phyloP scores from a whole-genome alignment of 2,113 vertebrate genomes.

The Nestor notabilis region DNA sequence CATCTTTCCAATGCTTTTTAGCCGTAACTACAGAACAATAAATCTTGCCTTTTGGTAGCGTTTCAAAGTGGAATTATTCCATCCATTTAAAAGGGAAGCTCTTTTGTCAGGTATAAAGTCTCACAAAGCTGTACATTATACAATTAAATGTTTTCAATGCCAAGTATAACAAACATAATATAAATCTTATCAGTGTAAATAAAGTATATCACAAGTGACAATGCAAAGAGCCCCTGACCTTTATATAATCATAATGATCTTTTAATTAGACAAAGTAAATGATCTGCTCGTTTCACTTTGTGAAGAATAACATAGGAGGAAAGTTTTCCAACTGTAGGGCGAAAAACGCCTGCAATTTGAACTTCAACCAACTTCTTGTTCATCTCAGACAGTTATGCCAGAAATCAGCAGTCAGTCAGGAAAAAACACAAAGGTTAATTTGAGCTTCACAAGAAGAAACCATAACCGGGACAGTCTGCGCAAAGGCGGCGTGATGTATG shows the following conservation, averaged over 20 bases:
- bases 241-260: constrained; percentile 25
- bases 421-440: neutral
- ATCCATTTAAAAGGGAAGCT: neutral
- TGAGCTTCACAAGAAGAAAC: neutral
- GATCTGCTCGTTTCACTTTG: neutral
- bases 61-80: neutral
- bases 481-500: accelerated
- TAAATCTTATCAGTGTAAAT: constrained; percentile 14
- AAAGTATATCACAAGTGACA: neutral
- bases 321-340: neutral
- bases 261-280: constrained; percentile 54
- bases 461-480: neutral
- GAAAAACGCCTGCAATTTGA: neutral
- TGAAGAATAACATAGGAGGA: neutral
- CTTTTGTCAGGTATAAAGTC: neutral
- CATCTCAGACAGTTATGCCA: neutral
- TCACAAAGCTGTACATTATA: neutral
- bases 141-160: constrained; percentile 7
- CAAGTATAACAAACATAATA: neutral
- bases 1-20: neutral
- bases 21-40: neutral
- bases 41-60: neutral
- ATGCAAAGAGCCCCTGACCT: constrained; percentile 8
- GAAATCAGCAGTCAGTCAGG: neutral
- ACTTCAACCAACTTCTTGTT: neutral